phyloP scores from a whole-genome alignment of 2,797 vertebrate genomes.

The Phrynocephalus guinanensis region DNA sequence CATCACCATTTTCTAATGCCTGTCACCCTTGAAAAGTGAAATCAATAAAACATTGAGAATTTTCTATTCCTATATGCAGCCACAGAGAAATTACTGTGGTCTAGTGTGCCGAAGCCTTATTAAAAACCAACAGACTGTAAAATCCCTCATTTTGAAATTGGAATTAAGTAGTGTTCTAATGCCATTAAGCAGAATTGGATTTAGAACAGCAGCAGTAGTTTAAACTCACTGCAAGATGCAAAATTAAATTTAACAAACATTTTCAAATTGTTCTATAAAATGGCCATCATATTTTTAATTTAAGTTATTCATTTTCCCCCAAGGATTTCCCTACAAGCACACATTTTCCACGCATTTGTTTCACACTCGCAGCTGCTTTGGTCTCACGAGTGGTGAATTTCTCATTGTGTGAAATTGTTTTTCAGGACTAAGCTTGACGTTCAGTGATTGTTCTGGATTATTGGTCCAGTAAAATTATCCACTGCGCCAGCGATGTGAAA shows the following conservation, averaged over 20 bases:
- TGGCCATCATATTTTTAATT: constrained; percentile 36
- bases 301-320: constrained; percentile 23
- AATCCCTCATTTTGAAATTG: constrained; percentile 63
- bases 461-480: constrained; percentile 38
- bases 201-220: constrained; percentile 61
- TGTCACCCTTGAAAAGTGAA: constrained; percentile 60
- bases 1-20: constrained; percentile 56
- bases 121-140: constrained; percentile 75
- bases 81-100: constrained; percentile 49
- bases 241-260: constrained; percentile 59
- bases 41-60: constrained; percentile 60
- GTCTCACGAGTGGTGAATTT: constrained; percentile 24
- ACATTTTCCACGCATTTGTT: constrained; percentile 43
- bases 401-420: constrained; percentile 7
- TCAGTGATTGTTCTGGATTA: constrained; percentile 44
- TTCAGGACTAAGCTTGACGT: constrained; percentile 41
- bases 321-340: constrained; percentile 35
- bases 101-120: constrained; percentile 62
- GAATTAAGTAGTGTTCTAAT: constrained; percentile 74
- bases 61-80: constrained; percentile 53
- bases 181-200: constrained; percentile 62
- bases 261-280: constrained; percentile 62
- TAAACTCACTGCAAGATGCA: constrained; percentile 49
- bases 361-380: constrained; percentile 14
- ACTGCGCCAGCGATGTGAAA: constrained; percentile 23